These are phyloP conservation scores for Caenorhabditis wallacei DNA, from an alignment of 2,888 invertebrate genomes.

Conservation along the genomic window DNA sequence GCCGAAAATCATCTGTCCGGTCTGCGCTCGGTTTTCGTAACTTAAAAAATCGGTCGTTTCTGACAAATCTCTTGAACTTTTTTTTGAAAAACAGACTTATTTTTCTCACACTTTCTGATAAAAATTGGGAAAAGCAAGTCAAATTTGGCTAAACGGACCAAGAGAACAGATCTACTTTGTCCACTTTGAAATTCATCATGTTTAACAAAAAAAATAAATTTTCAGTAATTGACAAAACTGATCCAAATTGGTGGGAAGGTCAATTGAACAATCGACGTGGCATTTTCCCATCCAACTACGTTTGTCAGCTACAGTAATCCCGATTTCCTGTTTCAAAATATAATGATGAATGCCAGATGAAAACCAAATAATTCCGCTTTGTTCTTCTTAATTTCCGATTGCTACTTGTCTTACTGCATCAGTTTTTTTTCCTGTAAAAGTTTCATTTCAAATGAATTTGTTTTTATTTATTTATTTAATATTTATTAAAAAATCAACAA, in stretches of 20 bases:
- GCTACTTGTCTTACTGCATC: no score
- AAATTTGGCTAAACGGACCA: no score
- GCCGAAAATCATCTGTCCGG: slow-evolving; percentile 98
- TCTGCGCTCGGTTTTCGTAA: no score
- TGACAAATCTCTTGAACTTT: no score
- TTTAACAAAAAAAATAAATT: no score
- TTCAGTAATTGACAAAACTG: slow-evolving; percentile 91
- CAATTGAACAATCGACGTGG: slow-evolving; percentile 96
- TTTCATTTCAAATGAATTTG: no score
- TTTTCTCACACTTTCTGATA: no score
- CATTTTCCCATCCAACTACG: slow-evolving; percentile 98
- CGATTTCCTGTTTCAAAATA: slow-evolving; percentile 5
- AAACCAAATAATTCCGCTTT: not conserved
- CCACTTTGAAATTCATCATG: no score
- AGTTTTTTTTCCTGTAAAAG: not conserved
- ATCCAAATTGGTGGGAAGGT: slow-evolving; percentile 91
- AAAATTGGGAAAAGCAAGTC: no score
- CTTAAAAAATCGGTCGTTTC: no score
- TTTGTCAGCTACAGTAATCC: slow-evolving; percentile 83
- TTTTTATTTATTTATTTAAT: not conserved
- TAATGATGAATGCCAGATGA: not conserved
- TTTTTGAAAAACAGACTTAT: no score
- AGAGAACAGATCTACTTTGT: no score
- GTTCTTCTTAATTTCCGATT: not conserved
- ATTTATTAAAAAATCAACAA: not conserved